Base-by-base conservation (phyloP, 2,888 invertebrate genomes). In the Calephelis perditalis region DNA sequence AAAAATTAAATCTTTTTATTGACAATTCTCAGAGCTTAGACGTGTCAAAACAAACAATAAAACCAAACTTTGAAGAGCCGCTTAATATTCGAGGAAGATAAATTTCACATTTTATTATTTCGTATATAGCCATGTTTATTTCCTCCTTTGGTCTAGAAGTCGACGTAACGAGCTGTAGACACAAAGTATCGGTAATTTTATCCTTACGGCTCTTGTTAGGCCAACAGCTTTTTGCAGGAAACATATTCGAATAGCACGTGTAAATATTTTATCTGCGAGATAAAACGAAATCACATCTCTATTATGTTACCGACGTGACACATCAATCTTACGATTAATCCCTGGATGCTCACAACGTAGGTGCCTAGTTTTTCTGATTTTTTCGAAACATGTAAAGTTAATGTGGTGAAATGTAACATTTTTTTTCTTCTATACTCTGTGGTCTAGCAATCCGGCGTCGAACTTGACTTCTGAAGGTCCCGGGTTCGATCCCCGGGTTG, bases 191-290 rank as follows among this genome's bases (percentile, higher is more conserved):
- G 73, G 69, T 75, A 76, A 76, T 78, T 76, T 75, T 74, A 78
- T 81, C 73, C 73, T 73, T 75, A 77, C 72, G 73, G 74, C 68
- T 73, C 77, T 82, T 78, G 81, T 82, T 83, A 81, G 74, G 72
- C 69, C 67, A 72, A 71, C 71, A 70, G 67, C 71, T 73, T 68
- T 76, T 77, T 74, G 70, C 70, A 69, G 73, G 70, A 66, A 61
- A 65, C 62, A 67, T 45, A 62, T 57, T 57, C 40, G 56, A 55
- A 55, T 35, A 52, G 44, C 49, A 59, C 49, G 35, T 52, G 49
- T 43, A 49, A 49, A 47, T 45, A n/a, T 45, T 45, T 45, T n/a
- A 45, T 45, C 9, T 45, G 11, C n/a, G 45, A 9, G 45, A 45
- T 45, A 45, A 45, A 45, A 45, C 10, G 10, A 45, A 45, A 45